These are phyloP conservation scores for Epicauta chinensis DNA, from an alignment of 1,140 invertebrate genomes.

Conservation along the genomic window DNA sequence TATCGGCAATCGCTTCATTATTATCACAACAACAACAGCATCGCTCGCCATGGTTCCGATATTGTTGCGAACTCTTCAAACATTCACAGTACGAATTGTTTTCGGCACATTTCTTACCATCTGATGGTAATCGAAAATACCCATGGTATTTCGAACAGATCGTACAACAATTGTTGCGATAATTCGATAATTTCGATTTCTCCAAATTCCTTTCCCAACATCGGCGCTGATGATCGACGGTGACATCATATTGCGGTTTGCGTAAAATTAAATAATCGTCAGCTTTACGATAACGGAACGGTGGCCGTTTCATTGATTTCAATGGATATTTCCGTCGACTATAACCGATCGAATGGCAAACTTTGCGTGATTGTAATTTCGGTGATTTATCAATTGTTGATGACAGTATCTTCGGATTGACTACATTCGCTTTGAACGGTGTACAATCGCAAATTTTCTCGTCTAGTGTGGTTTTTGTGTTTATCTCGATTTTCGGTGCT, in stretches of 20 bases:
- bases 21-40: background rate
- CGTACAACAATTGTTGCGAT: conserved; percentile 23
- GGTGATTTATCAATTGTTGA: conserved; percentile 6
- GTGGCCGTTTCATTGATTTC: conserved; percentile 18
- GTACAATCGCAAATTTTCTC: conserved; percentile 40
- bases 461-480: conserved; percentile 50
- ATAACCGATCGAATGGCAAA: conserved; percentile 36
- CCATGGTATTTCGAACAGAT: conserved; percentile 34
- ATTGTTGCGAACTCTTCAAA: too few relatives aligned
- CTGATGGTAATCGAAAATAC: conserved; percentile 21
- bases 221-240: too few relatives aligned
- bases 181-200: too few relatives aligned
- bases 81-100: too few relatives aligned
- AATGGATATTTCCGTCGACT: conserved; percentile 21
- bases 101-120: background rate
- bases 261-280: conserved; percentile 32
- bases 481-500: conserved; percentile 53
- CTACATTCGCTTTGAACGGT: conserved; percentile 21
- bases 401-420: conserved; percentile 44
- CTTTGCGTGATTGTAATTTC: conserved; percentile 24
- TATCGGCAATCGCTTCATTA: background rate
- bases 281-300: conserved; percentile 31
- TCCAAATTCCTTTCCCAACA: too few relatives aligned
- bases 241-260: conserved; percentile 15
- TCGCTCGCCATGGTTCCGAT: too few relatives aligned